These are phyloP conservation scores for Eriosoma lanigerum DNA, from an alignment of 1,140 invertebrate genomes.

Conservation along the genomic window DNA sequence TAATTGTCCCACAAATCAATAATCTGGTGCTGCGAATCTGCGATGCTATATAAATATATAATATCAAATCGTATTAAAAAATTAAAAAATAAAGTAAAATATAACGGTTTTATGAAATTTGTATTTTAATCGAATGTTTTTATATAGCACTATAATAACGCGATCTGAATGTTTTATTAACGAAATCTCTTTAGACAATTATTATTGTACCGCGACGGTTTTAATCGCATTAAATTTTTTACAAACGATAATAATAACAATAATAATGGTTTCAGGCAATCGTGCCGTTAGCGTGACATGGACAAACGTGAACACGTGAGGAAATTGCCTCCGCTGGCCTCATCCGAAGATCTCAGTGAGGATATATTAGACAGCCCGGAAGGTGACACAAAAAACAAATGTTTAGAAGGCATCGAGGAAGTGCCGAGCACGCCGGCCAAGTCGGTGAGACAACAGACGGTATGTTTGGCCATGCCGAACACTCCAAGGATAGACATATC, in stretches of 20 bases:
- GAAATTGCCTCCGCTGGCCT: constrained; percentile 87
- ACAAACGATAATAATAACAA: not conserved
- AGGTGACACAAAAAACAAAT: constrained; percentile 59
- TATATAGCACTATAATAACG: no score
- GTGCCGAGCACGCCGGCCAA: constrained; percentile 58
- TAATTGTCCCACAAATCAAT: constrained; percentile 31
- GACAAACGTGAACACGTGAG: constrained; percentile 51
- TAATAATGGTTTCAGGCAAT: constrained; percentile 35
- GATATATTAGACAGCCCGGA: constrained; percentile 73
- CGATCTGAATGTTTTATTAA: no score
- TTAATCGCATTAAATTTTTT: no score
- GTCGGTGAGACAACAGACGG: constrained; percentile 56
- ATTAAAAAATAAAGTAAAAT: no score
- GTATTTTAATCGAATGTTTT: no score
- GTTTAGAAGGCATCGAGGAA: constrained; percentile 70
- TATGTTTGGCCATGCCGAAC: constrained; percentile 50
- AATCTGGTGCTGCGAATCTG: not conserved
- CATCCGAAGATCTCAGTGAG: constrained; percentile 80
- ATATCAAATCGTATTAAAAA: no score
- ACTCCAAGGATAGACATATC: constrained; percentile 83
- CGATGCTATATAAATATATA: no score
- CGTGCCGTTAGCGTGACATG: constrained; percentile 45
- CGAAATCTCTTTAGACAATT: no score
- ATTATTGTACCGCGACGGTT: no score
- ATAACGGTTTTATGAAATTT: no score